Conservation (phyloP, 2,888 invertebrate genomes). For the Euplexia lucipara region DNA sequence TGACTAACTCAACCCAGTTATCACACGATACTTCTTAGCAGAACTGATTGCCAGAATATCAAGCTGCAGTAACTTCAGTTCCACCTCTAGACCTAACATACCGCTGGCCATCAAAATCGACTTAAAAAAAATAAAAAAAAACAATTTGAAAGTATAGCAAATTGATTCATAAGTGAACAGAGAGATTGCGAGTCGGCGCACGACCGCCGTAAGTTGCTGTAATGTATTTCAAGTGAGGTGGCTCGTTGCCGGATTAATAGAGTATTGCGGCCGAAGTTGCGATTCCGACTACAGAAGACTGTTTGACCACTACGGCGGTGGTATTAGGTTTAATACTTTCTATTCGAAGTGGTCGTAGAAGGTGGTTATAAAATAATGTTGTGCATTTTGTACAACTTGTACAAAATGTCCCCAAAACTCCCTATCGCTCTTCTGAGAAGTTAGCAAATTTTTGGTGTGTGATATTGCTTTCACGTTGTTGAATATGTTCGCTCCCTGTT, state of each 20-base stretch:
- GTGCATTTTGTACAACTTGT: background rate
- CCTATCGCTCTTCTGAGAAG: too few relatives aligned
- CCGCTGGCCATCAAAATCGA: slow-evolving; percentile 1
- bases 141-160: slow-evolving; percentile 63
- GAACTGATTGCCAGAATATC: too few relatives aligned
- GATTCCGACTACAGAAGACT: slow-evolving; percentile 52
- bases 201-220: slow-evolving; percentile 70
- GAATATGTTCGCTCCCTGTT: too few relatives aligned
- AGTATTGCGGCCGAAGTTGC: slow-evolving; percentile 64
- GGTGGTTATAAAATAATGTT: background rate
- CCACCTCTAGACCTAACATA: background rate
- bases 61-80: too few relatives aligned
- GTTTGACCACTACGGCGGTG: slow-evolving; percentile 36
- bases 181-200: slow-evolving; percentile 69
- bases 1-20: too few relatives aligned
- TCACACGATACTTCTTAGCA: too few relatives aligned
- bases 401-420: too few relatives aligned
- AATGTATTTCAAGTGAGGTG: slow-evolving; percentile 77
- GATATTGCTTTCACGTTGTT: too few relatives aligned
- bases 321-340: slow-evolving; percentile 29
- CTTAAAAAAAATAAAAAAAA: slow-evolving; percentile 60
- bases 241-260: slow-evolving; percentile 72
- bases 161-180: slow-evolving; percentile 72
- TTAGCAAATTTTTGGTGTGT: too few relatives aligned
- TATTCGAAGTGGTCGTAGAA: slow-evolving; percentile 19